Conservation (phyloP, 2,113 vertebrate species). For the Reinhardtius hippoglossoides region DNA sequence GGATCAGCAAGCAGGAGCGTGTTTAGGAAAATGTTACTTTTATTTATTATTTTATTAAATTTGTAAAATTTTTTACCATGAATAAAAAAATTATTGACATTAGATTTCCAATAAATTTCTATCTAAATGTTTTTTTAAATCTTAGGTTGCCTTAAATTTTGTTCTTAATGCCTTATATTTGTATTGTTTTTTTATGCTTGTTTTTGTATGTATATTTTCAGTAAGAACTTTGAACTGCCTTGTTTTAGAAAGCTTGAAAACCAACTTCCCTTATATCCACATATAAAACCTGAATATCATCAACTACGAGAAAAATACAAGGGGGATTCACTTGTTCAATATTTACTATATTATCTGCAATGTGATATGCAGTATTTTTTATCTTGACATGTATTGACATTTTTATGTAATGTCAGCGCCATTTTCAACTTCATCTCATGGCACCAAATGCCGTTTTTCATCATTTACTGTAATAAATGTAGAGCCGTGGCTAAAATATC, state of each 20-base stretch:
- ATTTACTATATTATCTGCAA: not conserved
- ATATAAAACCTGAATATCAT: not conserved
- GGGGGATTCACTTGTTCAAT: constrained; percentile 24
- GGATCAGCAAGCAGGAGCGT: too few species aligned
- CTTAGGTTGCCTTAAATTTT: not conserved
- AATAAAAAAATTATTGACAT: too few species aligned
- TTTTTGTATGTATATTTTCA: too few species aligned
- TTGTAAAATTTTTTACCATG: not conserved
- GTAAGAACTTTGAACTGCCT: too few species aligned
- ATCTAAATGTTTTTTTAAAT: too few species aligned
- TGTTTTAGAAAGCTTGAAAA: too few species aligned
- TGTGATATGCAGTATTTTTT: not conserved
- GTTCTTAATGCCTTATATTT: too few species aligned
- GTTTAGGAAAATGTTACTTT: too few species aligned
- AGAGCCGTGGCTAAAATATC: not conserved
- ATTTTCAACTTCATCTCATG: not conserved
- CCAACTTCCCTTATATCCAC: too few species aligned
- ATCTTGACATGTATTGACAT: not conserved
- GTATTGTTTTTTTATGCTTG: too few species aligned
- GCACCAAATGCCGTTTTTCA: not conserved
- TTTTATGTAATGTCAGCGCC: not conserved
- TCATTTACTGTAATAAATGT: not conserved
- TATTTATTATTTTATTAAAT: not conserved
- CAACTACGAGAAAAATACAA: not conserved
- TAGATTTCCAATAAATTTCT: too few species aligned